Evolutionary conservation across 2,888 invertebrate genomes (phyloP).

Genomic region (Drosophila gaucha): DNA sequence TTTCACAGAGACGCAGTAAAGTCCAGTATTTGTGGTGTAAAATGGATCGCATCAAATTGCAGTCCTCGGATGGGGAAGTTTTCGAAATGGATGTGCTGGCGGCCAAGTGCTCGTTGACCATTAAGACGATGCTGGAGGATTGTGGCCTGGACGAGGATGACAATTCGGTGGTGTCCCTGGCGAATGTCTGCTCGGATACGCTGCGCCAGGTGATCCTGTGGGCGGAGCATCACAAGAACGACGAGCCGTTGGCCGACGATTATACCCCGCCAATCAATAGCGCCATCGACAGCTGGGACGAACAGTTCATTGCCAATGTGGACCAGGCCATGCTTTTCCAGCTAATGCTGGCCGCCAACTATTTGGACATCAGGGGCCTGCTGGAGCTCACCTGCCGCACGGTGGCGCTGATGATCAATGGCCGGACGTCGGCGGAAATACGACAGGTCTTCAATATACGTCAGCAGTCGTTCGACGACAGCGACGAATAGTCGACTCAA

Average conservation of each 20-base stretch:
- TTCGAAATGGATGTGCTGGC: slow-evolving; percentile 61
- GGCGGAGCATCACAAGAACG: slow-evolving; percentile 62
- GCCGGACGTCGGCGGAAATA: slow-evolving; percentile 62
- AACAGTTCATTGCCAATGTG: slow-evolving; percentile 56
- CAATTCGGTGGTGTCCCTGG: slow-evolving; percentile 54
- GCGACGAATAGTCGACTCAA: background rate
- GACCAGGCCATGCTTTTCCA: slow-evolving; percentile 62
- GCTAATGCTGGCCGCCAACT: slow-evolving; percentile 62
- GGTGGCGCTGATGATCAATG: slow-evolving; percentile 65
- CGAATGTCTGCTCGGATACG: slow-evolving; percentile 59
- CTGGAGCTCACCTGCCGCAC: slow-evolving; percentile 65
- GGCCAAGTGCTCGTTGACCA: slow-evolving; percentile 65
- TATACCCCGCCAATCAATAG: too few species aligned
- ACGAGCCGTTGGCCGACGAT: slow-evolving; percentile 38
- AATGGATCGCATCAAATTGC: slow-evolving; percentile 47
- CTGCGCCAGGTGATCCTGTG: slow-evolving; percentile 52
- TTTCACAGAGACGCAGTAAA: background rate
- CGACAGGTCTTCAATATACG: slow-evolving; percentile 60
- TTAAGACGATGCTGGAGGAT: slow-evolving; percentile 65
- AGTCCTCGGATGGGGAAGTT: slow-evolving; percentile 60
- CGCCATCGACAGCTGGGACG: slow-evolving; percentile 54
- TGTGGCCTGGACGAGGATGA: slow-evolving; percentile 63
- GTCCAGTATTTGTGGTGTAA: background rate
- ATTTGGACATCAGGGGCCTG: slow-evolving; percentile 61
- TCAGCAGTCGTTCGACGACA: background rate